These are phyloP conservation scores for Odontamblyopus lacepedii DNA, from an alignment of 2,797 vertebrate species.

Conservation along the genomic window DNA sequence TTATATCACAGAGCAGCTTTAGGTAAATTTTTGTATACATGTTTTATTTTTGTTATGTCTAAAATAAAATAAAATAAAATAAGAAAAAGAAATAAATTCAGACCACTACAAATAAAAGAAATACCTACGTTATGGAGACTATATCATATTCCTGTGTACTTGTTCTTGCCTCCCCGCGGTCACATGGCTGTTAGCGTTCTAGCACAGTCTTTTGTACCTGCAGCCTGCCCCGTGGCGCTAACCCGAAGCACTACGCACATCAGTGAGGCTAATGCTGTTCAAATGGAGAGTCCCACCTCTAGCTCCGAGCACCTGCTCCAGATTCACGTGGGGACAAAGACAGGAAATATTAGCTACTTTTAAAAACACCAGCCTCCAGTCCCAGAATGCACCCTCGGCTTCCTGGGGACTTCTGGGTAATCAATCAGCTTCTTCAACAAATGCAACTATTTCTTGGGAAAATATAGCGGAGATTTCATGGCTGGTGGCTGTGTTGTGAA, in stretches of 20 bases:
- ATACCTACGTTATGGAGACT: not conserved
- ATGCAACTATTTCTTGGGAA: conserved; percentile 37
- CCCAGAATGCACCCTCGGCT: conserved; percentile 12
- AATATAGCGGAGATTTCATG: conserved; percentile 44
- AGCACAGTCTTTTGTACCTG: not conserved
- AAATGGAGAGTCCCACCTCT: not conserved
- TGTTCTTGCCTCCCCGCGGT: not conserved
- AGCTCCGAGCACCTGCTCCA: conserved; percentile 5
- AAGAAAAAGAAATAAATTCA: no score
- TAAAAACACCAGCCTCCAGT: conserved; percentile 1
- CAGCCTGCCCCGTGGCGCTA: conserved; percentile 2
- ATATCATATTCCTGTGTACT: no score
- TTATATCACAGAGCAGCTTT: no score
- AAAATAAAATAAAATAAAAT: no score
- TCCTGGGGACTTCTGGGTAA: conserved; percentile 23
- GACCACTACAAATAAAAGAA: not conserved
- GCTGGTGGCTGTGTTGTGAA: conserved; percentile 50
- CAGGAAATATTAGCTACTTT: conserved; percentile 17
- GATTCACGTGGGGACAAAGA: conserved; percentile 21
- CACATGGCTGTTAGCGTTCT: not conserved
- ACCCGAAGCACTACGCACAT: not conserved
- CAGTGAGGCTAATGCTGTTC: not conserved
- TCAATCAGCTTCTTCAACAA: conserved; percentile 43
- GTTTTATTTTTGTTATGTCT: no score
- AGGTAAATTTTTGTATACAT: no score